These are phyloP conservation scores for Leptatherina wallacei DNA, from an alignment of 2,797 vertebrate species.

Conservation along the genomic window DNA sequence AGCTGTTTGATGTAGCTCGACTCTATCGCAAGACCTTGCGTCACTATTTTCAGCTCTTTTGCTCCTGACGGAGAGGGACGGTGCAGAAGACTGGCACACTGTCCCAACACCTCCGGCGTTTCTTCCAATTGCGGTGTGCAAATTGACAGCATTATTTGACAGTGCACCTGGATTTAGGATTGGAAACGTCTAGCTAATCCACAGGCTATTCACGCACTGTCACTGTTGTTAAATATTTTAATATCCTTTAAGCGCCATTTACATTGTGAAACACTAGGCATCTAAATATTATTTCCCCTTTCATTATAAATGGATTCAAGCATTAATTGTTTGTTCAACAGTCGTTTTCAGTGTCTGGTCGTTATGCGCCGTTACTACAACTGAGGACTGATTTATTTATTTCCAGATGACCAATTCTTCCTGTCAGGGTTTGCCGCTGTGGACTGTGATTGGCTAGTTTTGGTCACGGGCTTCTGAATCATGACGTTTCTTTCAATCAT, in stretches of 20 bases:
- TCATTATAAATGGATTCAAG: neutral
- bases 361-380: slow-evolving; percentile 67
- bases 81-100: slow-evolving; percentile 1
- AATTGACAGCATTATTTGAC: neutral
- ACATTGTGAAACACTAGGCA: neutral
- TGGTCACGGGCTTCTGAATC: neutral
- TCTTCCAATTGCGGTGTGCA: neutral
- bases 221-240: neutral
- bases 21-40: neutral
- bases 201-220: neutral
- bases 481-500: slow-evolving; percentile 22
- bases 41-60: neutral
- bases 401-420: neutral
- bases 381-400: slow-evolving; percentile 11
- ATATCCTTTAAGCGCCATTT: neutral
- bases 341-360: slow-evolving; percentile 14
- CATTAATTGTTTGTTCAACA: slow-evolving; percentile 2
- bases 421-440: slow-evolving; percentile 26
- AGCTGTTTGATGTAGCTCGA: slow-evolving; percentile 57
- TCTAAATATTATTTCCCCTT: neutral
- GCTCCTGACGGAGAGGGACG: neutral
- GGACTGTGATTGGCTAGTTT: slow-evolving; percentile 66
- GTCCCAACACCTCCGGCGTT: neutral
- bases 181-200: neutral
- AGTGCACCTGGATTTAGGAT: neutral